phyloP scores from a whole-genome alignment of 2,113 vertebrate species.

The Orycteropus afer region DNA sequence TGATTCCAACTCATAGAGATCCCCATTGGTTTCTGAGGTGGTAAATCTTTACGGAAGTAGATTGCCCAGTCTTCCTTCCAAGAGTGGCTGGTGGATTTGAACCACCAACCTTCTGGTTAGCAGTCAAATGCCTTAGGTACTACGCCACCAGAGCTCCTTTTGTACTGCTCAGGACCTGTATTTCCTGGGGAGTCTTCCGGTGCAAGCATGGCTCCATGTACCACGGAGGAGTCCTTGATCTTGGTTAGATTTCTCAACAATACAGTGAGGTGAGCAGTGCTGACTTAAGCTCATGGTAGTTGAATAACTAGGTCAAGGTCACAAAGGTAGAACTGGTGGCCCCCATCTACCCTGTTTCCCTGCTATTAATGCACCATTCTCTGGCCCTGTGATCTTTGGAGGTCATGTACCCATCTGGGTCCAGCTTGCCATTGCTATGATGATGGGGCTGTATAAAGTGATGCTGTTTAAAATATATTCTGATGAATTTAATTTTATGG shows the following conservation, averaged over 20 bases:
- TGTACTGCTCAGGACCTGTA: neutral
- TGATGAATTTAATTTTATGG: neutral
- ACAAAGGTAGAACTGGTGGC: rapidly evolving
- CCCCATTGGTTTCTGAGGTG: too few relatives aligned
- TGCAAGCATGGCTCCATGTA: neutral
- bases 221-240: too few relatives aligned
- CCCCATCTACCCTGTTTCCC: neutral
- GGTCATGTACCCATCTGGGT: neutral
- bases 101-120: too few relatives aligned
- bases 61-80: too few relatives aligned
- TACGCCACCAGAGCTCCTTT: too few relatives aligned
- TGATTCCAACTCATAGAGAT: too few relatives aligned
- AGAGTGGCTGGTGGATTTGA: too few relatives aligned
- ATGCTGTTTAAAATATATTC: neutral
- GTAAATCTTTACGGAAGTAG: too few relatives aligned
- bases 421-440: rapidly evolving
- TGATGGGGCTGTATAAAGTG: neutral
- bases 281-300: neutral
- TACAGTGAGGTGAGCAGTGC: too few relatives aligned
- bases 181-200: neutral
- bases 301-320: neutral
- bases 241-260: neutral
- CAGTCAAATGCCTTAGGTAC: too few relatives aligned
- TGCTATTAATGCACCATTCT: neutral
- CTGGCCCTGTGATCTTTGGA: neutral